A percentile compares a stretch with the other conserved stretches of the same genome.
phyloP scores from a whole-genome alignment of 37 sponge, comb jelly and placozoan species.

The Chondrilla cf. caribensis region DNA sequence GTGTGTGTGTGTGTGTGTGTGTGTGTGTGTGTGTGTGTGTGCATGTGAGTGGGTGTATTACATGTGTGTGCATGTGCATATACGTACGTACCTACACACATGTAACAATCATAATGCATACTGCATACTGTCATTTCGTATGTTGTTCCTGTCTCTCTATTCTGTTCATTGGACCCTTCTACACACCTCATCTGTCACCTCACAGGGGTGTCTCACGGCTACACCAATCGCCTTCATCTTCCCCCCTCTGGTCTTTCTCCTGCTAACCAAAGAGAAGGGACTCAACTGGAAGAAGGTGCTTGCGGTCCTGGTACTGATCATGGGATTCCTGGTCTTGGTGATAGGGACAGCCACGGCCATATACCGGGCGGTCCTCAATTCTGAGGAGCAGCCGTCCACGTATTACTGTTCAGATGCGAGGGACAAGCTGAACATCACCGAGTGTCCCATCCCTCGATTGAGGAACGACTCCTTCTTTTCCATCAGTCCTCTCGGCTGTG shows the following conservation, averaged over 20 bases:
- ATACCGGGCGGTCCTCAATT: constrained; percentile 7
- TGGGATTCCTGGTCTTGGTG: constrained; percentile 56
- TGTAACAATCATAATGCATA: too few species aligned
- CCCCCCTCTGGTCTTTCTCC: constrained; percentile 57
- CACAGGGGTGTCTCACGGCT: constrained; percentile 65
- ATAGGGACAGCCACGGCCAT: constrained; percentile 59
- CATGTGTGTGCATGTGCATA: neutral
- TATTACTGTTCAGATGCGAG: neutral
- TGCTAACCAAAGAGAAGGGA: constrained; percentile 37
- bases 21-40: constrained; percentile 9
- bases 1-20: too few species aligned
- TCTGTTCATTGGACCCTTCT: too few species aligned
- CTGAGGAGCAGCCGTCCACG: neutral
- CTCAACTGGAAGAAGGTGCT: constrained; percentile 9
- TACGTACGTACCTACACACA: too few species aligned
- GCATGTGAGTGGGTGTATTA: neutral
- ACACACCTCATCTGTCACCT: too few species aligned
- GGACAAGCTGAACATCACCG: too few species aligned
- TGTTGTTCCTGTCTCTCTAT: too few species aligned
- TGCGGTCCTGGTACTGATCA: constrained; percentile 37
- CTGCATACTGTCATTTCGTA: too few species aligned
- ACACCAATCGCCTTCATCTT: constrained; percentile 67
- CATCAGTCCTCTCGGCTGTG: neutral
- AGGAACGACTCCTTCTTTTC: neutral
- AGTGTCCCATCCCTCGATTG: neutral